These are phyloP conservation scores for Stomatorhinus ivindoensis DNA, from an alignment of 2,113 vertebrate species.

Conservation along the genomic window DNA sequence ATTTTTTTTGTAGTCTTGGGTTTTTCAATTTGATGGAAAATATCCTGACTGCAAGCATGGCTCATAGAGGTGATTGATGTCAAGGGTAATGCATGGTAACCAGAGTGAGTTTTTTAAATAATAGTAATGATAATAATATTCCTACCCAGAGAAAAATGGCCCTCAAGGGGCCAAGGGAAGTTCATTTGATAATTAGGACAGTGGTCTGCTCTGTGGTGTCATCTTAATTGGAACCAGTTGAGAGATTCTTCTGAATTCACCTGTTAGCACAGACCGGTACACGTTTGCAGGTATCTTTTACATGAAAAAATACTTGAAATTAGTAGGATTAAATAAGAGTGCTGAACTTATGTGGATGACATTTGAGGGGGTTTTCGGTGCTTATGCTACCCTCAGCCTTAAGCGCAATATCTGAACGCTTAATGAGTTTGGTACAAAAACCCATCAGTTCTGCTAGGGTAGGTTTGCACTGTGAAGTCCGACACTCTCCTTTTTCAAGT, in stretches of 20 bases:
- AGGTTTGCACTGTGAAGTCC: conserved; percentile 9
- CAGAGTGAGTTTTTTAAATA: not conserved
- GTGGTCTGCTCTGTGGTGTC: conserved; percentile 24
- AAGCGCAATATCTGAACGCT: conserved; percentile 37
- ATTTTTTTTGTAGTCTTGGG: conserved; percentile 8
- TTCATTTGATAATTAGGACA: conserved; percentile 35
- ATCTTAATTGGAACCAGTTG: conserved; percentile 20
- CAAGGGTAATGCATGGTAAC: conserved; percentile 19
- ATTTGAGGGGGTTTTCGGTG: conserved; percentile 33
- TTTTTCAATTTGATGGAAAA: not conserved
- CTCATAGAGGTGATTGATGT: conserved; percentile 12
- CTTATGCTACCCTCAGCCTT: conserved; percentile 53
- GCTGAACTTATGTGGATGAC: conserved; percentile 22
- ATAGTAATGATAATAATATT: not conserved
- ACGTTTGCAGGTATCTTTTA: conserved; percentile 45
- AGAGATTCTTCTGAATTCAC: conserved; percentile 37
- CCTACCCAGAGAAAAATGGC: not conserved
- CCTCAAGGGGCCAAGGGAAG: not conserved
- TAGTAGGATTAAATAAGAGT: conserved; percentile 36
- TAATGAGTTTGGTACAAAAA: conserved; percentile 21
- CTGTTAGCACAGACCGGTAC: conserved; percentile 11
- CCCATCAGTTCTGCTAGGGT: conserved; percentile 5
- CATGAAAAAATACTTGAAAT: conserved; percentile 53
- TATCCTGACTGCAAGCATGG: conserved; percentile 12
- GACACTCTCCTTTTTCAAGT: conserved; percentile 9